Conservation (phyloP, 2,888 invertebrate species). For the Sussaba pulchella region DNA sequence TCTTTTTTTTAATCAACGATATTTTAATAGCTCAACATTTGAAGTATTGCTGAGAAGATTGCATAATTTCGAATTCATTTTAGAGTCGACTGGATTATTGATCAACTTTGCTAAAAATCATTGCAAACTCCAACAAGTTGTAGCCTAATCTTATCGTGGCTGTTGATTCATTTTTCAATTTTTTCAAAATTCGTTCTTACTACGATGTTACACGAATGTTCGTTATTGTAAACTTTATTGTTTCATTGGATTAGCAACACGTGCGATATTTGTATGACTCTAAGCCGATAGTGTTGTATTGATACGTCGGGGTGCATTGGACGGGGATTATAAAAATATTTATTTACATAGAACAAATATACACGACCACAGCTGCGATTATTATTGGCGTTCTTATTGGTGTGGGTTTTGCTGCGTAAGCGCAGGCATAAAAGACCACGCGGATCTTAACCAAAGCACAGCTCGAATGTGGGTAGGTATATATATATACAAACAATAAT, state of each 20-base stretch:
- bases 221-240: slow-evolving; percentile 21
- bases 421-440: slow-evolving; percentile 7
- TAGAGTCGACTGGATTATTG: neutral
- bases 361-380: neutral
- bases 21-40: too few relatives aligned
- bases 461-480: neutral
- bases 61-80: neutral
- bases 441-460: neutral
- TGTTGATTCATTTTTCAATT: neutral
- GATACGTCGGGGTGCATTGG: slow-evolving; percentile 30
- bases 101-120: too few relatives aligned
- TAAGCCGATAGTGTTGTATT: neutral
- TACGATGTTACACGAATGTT: slow-evolving; percentile 2
- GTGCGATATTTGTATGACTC: neutral
- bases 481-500: too few relatives aligned
- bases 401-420: slow-evolving; percentile 9
- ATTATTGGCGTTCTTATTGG: neutral
- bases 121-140: too few relatives aligned
- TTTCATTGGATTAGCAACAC: slow-evolving; percentile 28
- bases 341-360: slow-evolving; percentile 23
- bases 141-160: neutral
- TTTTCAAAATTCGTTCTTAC: neutral
- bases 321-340: slow-evolving; percentile 25
- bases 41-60: too few relatives aligned
- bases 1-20: too few relatives aligned